A percentile compares a stretch with the other conserved stretches of the same genome.
phyloP scores from a whole-genome alignment of 2,888 invertebrate species.

The Scelioninae gen. 2 region DNA sequence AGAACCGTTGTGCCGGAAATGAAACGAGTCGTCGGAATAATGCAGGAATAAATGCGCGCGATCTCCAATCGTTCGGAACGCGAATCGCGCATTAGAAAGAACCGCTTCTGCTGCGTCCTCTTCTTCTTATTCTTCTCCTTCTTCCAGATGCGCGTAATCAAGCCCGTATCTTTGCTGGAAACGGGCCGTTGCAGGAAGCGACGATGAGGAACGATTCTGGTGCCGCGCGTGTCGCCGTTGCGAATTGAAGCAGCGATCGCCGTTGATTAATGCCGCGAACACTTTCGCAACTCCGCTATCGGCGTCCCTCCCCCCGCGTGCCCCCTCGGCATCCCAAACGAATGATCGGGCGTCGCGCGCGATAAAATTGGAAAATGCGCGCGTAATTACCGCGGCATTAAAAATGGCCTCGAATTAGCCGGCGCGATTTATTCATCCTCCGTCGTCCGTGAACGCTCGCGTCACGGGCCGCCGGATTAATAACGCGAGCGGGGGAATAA shows the following conservation, averaged over 20 bases:
- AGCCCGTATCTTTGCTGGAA: conserved; percentile 54
- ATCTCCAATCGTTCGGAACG: conserved; percentile 58
- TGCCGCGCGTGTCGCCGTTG: conserved; percentile 53
- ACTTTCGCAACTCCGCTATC: not conserved
- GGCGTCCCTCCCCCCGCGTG: too few species aligned
- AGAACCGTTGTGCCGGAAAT: conserved; percentile 53
- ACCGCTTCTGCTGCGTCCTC: too few species aligned
- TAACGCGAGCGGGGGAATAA: too few species aligned
- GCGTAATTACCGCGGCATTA: too few species aligned
- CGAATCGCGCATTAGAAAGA: conserved; percentile 56
- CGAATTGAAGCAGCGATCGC: conserved; percentile 57
- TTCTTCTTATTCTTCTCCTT: too few species aligned
- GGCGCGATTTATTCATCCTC: too few species aligned
- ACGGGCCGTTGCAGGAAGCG: conserved; percentile 52
- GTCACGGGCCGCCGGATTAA: too few species aligned
- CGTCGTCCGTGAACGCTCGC: too few species aligned
- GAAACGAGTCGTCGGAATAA: conserved; percentile 56
- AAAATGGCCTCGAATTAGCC: too few species aligned
- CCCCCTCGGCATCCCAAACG: too few species aligned
- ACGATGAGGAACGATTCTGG: conserved; percentile 49
- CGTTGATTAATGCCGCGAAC: conserved; percentile 62
- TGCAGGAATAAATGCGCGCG: conserved; percentile 54
- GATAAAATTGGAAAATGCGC: too few species aligned
- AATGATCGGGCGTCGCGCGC: too few species aligned
- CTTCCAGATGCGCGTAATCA: conserved; percentile 57